Percentiles rank a stretch among this genome's conserved stretches.
phyloP scores from a whole-genome alignment of 2,888 invertebrate genomes.

The Oxyscelio sp. region DNA sequence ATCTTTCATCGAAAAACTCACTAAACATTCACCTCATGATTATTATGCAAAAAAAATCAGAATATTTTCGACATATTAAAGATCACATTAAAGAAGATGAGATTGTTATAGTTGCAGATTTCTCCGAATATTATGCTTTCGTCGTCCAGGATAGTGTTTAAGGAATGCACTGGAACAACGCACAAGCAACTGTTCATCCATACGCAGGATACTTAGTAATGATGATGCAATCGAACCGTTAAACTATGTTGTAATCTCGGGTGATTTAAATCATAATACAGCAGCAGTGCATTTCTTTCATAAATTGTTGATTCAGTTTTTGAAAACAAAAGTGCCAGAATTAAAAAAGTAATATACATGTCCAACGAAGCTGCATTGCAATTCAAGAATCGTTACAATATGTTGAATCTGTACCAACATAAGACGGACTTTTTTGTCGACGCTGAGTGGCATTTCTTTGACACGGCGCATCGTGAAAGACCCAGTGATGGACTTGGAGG shows the following conservation, averaged over 20 bases:
- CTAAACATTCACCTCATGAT: constrained; percentile 57
- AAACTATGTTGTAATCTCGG: constrained; percentile 11
- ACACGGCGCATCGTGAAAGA: too few species aligned
- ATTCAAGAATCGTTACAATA: constrained; percentile 22
- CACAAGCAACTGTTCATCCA: constrained; percentile 68
- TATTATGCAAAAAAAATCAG: constrained; percentile 58
- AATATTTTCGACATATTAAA: constrained; percentile 55
- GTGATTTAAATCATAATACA: constrained; percentile 11
- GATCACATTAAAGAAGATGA: constrained; percentile 32
- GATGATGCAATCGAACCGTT: neutral
- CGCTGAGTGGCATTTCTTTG: too few species aligned
- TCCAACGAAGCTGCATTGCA: constrained; percentile 14
- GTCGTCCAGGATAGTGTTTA: too few species aligned
- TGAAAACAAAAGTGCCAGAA: neutral
- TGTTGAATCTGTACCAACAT: too few species aligned
- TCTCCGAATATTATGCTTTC: constrained; percentile 36
- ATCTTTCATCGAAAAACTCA: constrained; percentile 46
- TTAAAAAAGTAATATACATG: constrained; percentile 19
- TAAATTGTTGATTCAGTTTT: neutral
- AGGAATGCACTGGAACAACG: constrained; percentile 66
- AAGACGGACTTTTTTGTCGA: too few species aligned
- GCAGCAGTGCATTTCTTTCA: constrained; percentile 6
- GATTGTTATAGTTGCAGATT: too few species aligned
- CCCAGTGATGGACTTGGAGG: too few species aligned
- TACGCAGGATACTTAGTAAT: constrained; percentile 11